A percentile compares a stretch with the other conserved stretches of the same genome.
These are phyloP conservation scores for Tarsius wallacei DNA, from an alignment of 2,797 vertebrate species.

Conservation along the genomic window DNA sequence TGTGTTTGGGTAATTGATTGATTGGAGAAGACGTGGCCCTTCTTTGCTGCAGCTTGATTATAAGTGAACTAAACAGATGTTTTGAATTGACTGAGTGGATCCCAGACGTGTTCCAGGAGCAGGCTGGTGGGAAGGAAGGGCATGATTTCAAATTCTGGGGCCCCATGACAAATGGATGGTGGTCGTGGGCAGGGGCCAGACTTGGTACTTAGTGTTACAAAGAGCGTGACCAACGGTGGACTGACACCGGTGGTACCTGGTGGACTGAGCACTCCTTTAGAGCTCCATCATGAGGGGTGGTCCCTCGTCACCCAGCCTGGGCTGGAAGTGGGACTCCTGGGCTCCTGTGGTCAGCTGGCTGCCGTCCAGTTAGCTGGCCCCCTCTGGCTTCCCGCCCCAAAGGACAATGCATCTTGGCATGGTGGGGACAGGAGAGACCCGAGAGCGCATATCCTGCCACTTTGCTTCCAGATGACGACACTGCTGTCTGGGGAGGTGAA, in stretches of 20 bases:
- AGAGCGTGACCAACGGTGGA: conserved; percentile 64
- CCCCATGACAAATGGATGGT: conserved; percentile 81
- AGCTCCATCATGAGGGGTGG: background rate
- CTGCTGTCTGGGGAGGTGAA: background rate
- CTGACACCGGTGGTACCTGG: conserved; percentile 69
- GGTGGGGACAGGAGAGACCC: background rate
- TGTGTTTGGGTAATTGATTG: conserved; percentile 87
- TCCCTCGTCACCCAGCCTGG: accelerated
- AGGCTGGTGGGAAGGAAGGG: conserved; percentile 73
- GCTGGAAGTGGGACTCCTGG: background rate
- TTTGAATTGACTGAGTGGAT: conserved; percentile 86
- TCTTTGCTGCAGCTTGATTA: conserved; percentile 86
- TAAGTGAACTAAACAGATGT: conserved; percentile 88
- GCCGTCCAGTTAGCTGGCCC: background rate
- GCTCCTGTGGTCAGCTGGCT: background rate
- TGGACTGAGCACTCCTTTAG: conserved; percentile 31
- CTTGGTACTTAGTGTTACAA: conserved; percentile 73
- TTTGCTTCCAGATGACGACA: conserved; percentile 58
- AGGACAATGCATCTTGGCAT: background rate
- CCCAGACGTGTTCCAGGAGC: conserved; percentile 70
- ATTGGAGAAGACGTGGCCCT: conserved; percentile 85
- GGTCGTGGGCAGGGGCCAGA: conserved; percentile 22
- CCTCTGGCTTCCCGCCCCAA: background rate
- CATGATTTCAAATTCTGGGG: conserved; percentile 82
- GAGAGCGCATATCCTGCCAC: background rate